These are phyloP conservation scores for Neoarius graeffei DNA, from an alignment of 2,113 vertebrate species.

Conservation along the genomic window DNA sequence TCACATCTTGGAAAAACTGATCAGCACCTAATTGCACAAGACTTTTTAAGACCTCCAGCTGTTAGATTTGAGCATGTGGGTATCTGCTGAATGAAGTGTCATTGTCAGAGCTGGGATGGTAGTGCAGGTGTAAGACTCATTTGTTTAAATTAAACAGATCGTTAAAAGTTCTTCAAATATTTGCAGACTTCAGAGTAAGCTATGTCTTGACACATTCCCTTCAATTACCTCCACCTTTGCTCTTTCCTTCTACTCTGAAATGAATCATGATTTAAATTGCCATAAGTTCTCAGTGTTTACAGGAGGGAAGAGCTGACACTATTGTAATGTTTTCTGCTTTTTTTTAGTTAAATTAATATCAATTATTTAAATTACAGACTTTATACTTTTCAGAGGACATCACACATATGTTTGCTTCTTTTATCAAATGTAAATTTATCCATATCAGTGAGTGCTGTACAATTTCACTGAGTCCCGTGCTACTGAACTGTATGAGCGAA, in stretches of 20 bases:
- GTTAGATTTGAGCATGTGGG: slow-evolving; percentile 2
- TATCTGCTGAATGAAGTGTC: slow-evolving; percentile 12
- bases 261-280: background rate
- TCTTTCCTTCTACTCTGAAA: background rate
- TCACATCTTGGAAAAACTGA: slow-evolving; percentile 7
- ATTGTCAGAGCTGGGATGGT: background rate
- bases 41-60: slow-evolving; percentile 12
- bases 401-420: background rate
- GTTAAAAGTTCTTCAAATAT: slow-evolving; percentile 15
- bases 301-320: background rate
- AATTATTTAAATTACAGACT: background rate
- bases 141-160: background rate
- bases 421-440: background rate
- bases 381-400: background rate
- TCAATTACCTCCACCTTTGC: background rate
- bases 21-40: background rate
- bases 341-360: background rate
- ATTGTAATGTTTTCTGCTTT: background rate
- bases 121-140: background rate
- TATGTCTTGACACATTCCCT: background rate
- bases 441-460: background rate
- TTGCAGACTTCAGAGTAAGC: slow-evolving; percentile 25
- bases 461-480: background rate
- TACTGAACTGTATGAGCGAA: background rate
- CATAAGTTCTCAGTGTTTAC: background rate